These are phyloP conservation scores for Cotesia glomerata DNA, from an alignment of 1,140 invertebrate species.

Conservation along the genomic window DNA sequence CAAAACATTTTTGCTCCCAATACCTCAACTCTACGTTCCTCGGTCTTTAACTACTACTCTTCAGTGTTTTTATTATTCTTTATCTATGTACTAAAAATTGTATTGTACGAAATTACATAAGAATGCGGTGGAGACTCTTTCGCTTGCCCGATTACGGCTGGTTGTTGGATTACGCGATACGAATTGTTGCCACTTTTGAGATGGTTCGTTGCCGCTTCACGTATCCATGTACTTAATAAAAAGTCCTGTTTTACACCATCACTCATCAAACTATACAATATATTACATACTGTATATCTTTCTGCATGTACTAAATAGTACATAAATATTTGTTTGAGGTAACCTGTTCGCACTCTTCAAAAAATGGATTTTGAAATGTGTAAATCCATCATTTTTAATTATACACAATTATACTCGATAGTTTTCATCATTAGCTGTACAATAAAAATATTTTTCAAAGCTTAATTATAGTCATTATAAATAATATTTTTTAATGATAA, in stretches of 20 bases:
- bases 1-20: background rate
- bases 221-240: background rate
- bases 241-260: background rate
- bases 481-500: too few species aligned
- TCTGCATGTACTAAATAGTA: too few species aligned
- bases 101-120: conserved; percentile 39
- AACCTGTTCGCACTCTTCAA: conserved; percentile 11
- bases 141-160: conserved; percentile 30
- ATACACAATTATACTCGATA: conserved; percentile 8
- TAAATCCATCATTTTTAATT: background rate
- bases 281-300: background rate
- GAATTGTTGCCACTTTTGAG: conserved; percentile 32
- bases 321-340: conserved; percentile 5
- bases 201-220: conserved; percentile 22
- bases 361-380: conserved; percentile 7
- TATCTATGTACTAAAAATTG: conserved; percentile 14
- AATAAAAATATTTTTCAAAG: background rate
- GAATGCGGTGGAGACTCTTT: conserved; percentile 34
- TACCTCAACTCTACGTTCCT: conserved; percentile 14
- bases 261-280: background rate
- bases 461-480: background rate
- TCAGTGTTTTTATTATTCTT: conserved; percentile 30
- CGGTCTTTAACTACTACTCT: conserved; percentile 17
- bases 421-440: too few species aligned
- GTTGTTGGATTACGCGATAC: conserved; percentile 17